Percentiles rank a stretch among this genome's conserved stretches.
These are phyloP conservation scores for Temnopleurus reevesii DNA, from an alignment of 53 echinoderm and acorn worm genomes.

Conservation along the genomic window DNA sequence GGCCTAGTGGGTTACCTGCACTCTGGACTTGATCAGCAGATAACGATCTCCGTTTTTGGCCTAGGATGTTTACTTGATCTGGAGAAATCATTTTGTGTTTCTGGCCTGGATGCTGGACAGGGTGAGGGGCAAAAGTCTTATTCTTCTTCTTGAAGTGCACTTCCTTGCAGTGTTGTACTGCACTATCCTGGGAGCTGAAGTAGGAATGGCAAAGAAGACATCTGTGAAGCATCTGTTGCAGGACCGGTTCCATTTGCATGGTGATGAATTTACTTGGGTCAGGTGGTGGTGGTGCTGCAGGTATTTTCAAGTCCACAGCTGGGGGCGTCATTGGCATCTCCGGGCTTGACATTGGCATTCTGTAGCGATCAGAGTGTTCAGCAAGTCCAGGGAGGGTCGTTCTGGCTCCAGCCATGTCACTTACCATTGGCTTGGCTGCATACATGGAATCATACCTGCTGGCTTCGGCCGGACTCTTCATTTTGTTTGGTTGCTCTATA, in stretches of 20 bases:
- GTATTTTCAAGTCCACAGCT: conserved; percentile 7
- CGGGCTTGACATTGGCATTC: neutral
- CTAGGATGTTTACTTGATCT: too few relatives aligned
- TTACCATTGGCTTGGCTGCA: neutral
- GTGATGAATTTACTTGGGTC: conserved; percentile 55
- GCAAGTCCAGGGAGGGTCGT: neutral
- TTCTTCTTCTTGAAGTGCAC: conserved; percentile 52
- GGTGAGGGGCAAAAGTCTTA: neutral
- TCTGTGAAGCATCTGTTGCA: conserved; percentile 52
- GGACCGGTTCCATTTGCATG: conserved; percentile 56
- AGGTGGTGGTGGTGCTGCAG: conserved; percentile 31
- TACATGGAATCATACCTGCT: conserved; percentile 29
- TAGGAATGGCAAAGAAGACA: conserved; percentile 57
- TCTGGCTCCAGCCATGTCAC: neutral
- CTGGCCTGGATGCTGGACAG: neutral
- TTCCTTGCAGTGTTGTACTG: conserved; percentile 38
- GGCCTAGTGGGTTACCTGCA: neutral
- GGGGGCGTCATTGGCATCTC: conserved; percentile 8
- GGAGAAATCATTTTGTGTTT: neutral
- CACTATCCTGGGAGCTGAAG: conserved; percentile 51
- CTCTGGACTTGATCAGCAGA: neutral
- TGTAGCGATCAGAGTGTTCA: neutral
- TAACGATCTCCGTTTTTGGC: too few relatives aligned
- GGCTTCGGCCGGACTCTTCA: neutral
- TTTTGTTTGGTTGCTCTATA: neutral